phyloP scores from a whole-genome alignment of 2,113 vertebrate species.

The Genyomyrus donnyi region DNA sequence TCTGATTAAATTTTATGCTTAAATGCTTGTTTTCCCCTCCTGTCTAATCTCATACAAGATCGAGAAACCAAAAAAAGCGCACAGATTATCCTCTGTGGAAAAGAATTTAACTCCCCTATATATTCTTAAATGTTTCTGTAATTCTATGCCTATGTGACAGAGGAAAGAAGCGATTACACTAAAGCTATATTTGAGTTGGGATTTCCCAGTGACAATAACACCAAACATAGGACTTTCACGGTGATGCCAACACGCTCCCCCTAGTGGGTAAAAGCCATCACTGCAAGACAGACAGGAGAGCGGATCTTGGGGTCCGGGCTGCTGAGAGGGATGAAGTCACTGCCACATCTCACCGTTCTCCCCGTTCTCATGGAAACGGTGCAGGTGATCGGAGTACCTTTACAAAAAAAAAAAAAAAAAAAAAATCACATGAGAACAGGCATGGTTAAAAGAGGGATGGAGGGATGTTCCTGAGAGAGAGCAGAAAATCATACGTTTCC shows the following conservation, averaged over 20 bases:
- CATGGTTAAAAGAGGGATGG: neutral
- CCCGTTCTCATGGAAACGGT: conserved; percentile 83
- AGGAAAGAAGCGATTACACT: neutral
- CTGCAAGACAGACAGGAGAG: neutral
- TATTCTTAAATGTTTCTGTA: neutral
- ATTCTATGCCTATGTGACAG: neutral
- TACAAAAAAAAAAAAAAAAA: neutral
- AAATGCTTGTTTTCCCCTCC: neutral
- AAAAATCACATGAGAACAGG: neutral
- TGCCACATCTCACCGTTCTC: conserved; percentile 62
- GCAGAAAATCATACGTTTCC: neutral
- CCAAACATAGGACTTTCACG: neutral
- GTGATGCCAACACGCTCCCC: neutral
- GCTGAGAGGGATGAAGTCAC: conserved; percentile 30
- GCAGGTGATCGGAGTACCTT: conserved; percentile 89
- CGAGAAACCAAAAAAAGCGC: neutral
- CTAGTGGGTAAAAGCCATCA: conserved; percentile 22
- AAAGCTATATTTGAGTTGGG: neutral
- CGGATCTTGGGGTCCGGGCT: neutral
- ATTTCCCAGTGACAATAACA: neutral
- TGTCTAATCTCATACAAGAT: neutral
- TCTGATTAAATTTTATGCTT: neutral
- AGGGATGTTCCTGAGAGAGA: neutral
- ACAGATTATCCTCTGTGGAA: neutral
- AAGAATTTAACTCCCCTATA: neutral